Percentiles rank a stretch among this genome's conserved stretches.
Evolutionary conservation across 2,797 vertebrate genomes (phyloP).

Genomic region (Octomys mimax): DNA sequence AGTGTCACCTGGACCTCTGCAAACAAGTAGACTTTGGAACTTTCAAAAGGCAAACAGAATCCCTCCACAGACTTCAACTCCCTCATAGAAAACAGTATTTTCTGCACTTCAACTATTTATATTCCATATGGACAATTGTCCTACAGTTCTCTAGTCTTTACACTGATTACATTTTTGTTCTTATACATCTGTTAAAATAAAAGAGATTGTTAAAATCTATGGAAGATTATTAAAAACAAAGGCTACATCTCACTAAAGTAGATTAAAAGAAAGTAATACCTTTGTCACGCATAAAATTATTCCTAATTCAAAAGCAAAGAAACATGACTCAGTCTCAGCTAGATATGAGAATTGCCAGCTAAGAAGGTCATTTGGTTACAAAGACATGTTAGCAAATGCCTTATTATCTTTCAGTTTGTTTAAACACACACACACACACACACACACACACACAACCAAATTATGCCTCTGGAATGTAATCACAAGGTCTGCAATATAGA

Average conservation of each 20-base stretch:
- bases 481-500: neutral
- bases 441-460: neutral
- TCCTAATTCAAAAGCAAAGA: neutral
- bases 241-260: neutral
- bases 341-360: neutral
- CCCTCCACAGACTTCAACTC: neutral
- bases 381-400: neutral
- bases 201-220: neutral
- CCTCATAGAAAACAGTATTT: neutral
- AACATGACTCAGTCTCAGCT: neutral
- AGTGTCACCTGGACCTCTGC: neutral
- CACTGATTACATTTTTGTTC: neutral
- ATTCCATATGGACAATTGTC: neutral
- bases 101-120: neutral
- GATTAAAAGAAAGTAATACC: neutral
- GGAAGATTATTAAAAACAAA: neutral
- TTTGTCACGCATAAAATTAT: neutral
- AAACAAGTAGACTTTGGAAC: neutral
- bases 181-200: neutral
- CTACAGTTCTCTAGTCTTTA: neutral
- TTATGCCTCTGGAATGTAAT: neutral
- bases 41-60: neutral
- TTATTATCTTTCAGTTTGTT: neutral
- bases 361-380: neutral
- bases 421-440: too few species aligned